Conservation (phyloP, 1,140 invertebrate species). For the Lasioglossum albipes region DNA sequence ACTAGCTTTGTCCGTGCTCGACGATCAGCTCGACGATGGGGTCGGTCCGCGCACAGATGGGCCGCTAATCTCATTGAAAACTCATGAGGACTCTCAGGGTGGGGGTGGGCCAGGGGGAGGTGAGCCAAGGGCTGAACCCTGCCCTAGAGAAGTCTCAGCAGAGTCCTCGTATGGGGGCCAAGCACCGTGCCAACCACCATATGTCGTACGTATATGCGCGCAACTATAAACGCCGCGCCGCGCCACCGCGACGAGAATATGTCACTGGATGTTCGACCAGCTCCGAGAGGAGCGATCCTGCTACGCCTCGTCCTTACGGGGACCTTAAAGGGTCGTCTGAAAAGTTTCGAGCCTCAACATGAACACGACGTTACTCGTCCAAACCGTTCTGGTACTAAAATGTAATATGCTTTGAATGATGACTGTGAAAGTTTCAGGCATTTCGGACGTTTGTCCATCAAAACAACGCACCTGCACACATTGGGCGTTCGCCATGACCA, state of each 20-base stretch:
- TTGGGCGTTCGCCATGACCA: too few relatives aligned
- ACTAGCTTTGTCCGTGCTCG: constrained; percentile 76
- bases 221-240: constrained; percentile 43
- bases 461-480: too few relatives aligned
- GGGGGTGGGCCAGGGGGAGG: constrained; percentile 51
- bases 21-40: constrained; percentile 72
- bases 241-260: constrained; percentile 55
- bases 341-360: too few relatives aligned
- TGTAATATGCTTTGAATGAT: too few relatives aligned
- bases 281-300: background rate
- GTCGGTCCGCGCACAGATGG: constrained; percentile 79
- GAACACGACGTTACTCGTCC: too few relatives aligned
- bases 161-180: constrained; percentile 70
- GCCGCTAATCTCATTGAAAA: constrained; percentile 81
- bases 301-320: too few relatives aligned
- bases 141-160: constrained; percentile 51
- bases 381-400: too few relatives aligned
- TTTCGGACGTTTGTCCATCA: too few relatives aligned
- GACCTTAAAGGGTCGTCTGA: too few relatives aligned
- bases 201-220: constrained; percentile 78
- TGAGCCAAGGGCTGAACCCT: constrained; percentile 56
- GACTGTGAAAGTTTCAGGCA: too few relatives aligned
- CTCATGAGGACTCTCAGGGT: constrained; percentile 78
- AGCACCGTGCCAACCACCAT: constrained; percentile 78
- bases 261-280: constrained; percentile 27